These are phyloP conservation scores for Nesogale talazaci DNA, from an alignment of 2,113 vertebrate species.

Conservation along the genomic window DNA sequence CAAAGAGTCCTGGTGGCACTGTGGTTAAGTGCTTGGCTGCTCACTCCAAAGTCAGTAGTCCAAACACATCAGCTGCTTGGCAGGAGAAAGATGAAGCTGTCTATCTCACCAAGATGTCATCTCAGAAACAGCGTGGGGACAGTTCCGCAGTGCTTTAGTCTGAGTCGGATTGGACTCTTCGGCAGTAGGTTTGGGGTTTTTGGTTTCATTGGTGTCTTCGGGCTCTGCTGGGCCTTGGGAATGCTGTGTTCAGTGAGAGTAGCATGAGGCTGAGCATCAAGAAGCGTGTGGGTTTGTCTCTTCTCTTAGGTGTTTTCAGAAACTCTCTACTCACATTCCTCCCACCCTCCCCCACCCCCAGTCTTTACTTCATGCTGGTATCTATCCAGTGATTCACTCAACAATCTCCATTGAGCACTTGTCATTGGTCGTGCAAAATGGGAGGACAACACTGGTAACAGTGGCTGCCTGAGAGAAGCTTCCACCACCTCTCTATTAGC, in stretches of 20 bases:
- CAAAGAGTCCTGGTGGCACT: too few relatives aligned
- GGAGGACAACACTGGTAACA: not conserved
- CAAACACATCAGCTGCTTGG: too few relatives aligned
- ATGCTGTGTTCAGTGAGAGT: not conserved
- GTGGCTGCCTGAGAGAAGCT: not conserved
- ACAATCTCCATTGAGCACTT: not conserved
- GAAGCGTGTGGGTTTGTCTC: not conserved
- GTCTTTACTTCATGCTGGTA: not conserved
- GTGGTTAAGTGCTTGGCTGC: too few relatives aligned
- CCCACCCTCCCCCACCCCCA: not conserved
- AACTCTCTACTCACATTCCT: not conserved
- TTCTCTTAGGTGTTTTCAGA: not conserved
- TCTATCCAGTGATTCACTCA: not conserved
- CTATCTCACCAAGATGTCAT: too few relatives aligned
- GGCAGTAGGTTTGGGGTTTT: too few relatives aligned
- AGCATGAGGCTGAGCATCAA: not conserved
- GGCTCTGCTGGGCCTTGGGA: not conserved
- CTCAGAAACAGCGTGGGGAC: too few relatives aligned
- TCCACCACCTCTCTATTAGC: not conserved
- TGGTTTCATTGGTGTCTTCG: too few relatives aligned
- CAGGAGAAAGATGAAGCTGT: too few relatives aligned
- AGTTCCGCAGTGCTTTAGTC: too few relatives aligned
- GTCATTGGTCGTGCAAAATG: not conserved
- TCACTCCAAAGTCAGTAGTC: too few relatives aligned
- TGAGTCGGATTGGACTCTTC: too few relatives aligned